Evolutionary conservation across 2,888 invertebrate genomes (phyloP).

Genomic region (Cerastis rubricosa): DNA sequence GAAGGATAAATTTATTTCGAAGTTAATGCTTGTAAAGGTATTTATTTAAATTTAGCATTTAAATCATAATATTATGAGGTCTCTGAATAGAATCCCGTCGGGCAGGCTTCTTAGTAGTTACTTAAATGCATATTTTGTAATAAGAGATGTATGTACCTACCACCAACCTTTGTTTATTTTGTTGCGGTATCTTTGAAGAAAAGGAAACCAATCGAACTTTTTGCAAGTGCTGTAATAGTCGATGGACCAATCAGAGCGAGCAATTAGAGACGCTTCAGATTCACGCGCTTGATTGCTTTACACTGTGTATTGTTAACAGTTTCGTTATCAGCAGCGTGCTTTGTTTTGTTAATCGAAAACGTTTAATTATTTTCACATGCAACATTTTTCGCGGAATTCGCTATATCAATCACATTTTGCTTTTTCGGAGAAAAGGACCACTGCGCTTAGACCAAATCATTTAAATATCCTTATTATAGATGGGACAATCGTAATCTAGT

Average conservation of each 20-base stretch:
- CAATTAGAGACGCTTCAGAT: conserved; percentile 28
- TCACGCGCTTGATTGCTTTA: conserved; percentile 8
- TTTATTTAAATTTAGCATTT: background rate
- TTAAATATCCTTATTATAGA: background rate
- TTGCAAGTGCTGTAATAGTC: conserved; percentile 14
- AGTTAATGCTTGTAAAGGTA: background rate
- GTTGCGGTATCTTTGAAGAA: background rate
- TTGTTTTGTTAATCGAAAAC: conserved; percentile 12
- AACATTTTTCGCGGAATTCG: conserved; percentile 7
- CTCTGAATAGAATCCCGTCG: too few relatives aligned
- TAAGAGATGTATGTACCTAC: background rate
- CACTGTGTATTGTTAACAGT: conserved; percentile 15
- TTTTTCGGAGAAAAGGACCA: background rate
- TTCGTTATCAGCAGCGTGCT: conserved; percentile 30
- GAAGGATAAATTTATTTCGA: too few relatives aligned
- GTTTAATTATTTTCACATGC: conserved; percentile 23
- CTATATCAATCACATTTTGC: background rate
- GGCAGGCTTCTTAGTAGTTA: too few relatives aligned
- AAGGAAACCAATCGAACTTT: background rate
- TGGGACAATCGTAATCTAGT: background rate
- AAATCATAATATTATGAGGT: too few relatives aligned
- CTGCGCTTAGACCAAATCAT: background rate
- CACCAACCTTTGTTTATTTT: too few relatives aligned
- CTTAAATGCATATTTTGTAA: too few relatives aligned
- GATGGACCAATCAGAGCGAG: conserved; percentile 12